Evolutionary conservation across 2,888 invertebrate species (phyloP).

Genomic region (Diarsia rubi): DNA sequence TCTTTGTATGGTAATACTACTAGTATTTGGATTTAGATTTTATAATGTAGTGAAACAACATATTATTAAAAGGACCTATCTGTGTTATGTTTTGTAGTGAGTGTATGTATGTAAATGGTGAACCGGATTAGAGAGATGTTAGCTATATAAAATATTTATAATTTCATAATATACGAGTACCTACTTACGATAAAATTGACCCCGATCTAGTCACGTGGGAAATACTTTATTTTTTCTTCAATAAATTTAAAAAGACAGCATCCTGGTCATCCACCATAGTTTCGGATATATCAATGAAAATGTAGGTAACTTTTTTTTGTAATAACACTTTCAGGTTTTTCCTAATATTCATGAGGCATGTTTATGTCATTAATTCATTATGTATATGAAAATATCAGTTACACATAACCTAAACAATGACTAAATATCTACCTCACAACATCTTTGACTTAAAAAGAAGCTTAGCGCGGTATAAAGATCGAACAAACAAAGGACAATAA

Average conservation of each 20-base stretch:
- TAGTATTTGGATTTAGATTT: constrained; percentile 31
- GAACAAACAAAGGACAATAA: background rate
- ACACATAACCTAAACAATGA: background rate
- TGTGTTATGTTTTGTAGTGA: background rate
- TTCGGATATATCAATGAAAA: background rate
- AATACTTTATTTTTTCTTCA: background rate
- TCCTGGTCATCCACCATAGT: background rate
- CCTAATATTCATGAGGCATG: background rate
- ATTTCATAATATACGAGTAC: constrained; percentile 1
- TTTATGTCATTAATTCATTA: background rate
- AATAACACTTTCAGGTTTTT: background rate
- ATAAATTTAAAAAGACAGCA: background rate
- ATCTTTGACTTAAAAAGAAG: background rate
- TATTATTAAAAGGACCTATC: background rate
- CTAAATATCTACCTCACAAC: background rate
- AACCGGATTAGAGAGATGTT: constrained; percentile 15
- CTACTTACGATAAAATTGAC: background rate
- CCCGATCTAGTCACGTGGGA: background rate
- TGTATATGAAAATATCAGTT: background rate
- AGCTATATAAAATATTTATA: background rate
- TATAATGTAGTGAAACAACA: constrained; percentile 18
- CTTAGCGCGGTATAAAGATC: background rate
- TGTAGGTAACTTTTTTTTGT: background rate
- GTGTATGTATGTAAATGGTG: background rate
- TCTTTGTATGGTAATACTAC: constrained; percentile 57